A percentile compares a stretch with the other conserved stretches of the same genome.
These are phyloP conservation scores for Zalophus californianus DNA, from an alignment of 2,797 vertebrate species.

Conservation along the genomic window DNA sequence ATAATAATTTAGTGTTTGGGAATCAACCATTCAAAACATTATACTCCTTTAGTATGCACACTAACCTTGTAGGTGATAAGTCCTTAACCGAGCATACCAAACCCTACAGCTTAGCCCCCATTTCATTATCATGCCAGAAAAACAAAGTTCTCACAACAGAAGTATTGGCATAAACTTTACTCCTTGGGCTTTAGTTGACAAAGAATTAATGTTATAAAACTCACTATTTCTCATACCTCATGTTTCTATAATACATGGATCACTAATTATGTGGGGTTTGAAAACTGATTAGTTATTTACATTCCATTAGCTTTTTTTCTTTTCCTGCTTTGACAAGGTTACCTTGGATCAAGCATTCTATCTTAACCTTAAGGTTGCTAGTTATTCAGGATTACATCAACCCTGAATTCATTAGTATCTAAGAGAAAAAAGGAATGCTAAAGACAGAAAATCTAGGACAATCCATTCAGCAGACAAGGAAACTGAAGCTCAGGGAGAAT, in stretches of 20 bases:
- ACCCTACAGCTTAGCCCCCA: neutral
- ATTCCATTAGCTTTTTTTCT: constrained; percentile 14
- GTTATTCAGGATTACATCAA: neutral
- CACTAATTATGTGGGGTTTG: neutral
- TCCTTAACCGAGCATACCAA: neutral
- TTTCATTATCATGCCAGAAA: neutral
- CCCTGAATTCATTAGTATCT: neutral
- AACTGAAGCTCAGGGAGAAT: neutral
- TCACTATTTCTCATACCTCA: neutral
- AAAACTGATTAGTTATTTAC: neutral
- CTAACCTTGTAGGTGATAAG: neutral
- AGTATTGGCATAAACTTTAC: neutral
- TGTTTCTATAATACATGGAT: neutral
- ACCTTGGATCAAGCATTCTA: neutral
- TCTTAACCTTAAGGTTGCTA: neutral
- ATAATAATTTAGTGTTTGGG: constrained; percentile 24
- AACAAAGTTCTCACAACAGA: neutral
- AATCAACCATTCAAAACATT: neutral
- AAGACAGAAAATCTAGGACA: neutral
- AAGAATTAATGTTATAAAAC: neutral
- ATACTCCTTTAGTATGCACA: neutral
- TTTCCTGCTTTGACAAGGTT: neutral
- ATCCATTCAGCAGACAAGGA: neutral
- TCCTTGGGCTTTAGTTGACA: neutral
- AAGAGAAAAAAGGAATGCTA: neutral